These are phyloP conservation scores for Gasteruption jaculator DNA, from an alignment of 2,888 invertebrate genomes.

Conservation along the genomic window DNA sequence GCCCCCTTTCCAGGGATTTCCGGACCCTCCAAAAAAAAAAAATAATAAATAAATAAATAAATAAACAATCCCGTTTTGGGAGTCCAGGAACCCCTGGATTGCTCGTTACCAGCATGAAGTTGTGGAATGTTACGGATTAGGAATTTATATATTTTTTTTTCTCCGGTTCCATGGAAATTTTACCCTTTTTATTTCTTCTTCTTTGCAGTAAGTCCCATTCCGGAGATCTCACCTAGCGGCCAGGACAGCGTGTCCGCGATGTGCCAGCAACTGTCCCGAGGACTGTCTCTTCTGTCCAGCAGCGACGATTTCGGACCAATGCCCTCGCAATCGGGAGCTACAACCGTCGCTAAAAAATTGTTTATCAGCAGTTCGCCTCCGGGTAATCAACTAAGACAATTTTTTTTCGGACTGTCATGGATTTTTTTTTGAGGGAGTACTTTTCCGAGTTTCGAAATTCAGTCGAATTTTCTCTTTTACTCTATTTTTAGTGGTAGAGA, in stretches of 20 bases:
- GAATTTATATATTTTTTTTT: no score
- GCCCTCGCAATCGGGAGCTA: conserved; percentile 31
- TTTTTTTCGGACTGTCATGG: background rate
- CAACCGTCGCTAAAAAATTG: conserved; percentile 39
- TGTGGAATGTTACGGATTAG: no score
- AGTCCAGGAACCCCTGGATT: no score
- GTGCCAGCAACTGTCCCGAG: conserved; percentile 76
- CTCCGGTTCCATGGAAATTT: no score
- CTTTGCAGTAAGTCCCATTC: conserved; percentile 68
- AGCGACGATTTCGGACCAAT: conserved; percentile 53
- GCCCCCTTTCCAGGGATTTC: no score
- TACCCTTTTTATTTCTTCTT: conserved; percentile 11
- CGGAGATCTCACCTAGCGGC: conserved; percentile 68
- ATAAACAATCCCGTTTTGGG: no score
- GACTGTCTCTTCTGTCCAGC: conserved; percentile 69
- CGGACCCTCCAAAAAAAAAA: no score
- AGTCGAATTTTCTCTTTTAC: background rate
- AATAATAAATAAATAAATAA: no score
- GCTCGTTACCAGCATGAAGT: no score
- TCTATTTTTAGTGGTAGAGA: conserved; percentile 3
- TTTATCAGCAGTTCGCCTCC: conserved; percentile 31
- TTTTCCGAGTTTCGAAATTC: no score
- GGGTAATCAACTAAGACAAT: conserved; percentile 29
- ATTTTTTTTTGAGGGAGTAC: conserved; percentile 1
- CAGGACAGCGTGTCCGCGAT: conserved; percentile 70